Base-by-base conservation (phyloP, 2,113 vertebrate genomes). In the Ammodytes dubius region DNA sequence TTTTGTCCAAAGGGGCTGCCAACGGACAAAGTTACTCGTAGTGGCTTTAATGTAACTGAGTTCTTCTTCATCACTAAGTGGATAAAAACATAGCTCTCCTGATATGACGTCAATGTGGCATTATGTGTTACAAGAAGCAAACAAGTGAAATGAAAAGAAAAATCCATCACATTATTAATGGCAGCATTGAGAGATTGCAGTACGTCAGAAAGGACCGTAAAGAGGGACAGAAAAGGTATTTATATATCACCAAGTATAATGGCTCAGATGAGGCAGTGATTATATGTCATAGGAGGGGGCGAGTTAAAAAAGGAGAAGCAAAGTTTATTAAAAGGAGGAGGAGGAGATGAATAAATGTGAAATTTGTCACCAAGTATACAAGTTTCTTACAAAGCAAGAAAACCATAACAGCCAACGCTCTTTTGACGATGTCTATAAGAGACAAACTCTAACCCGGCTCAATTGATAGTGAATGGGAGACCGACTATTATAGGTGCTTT, bases 271-370 rank as follows among this genome's bases (percentile, higher is more conserved):
- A 78, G 19, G 35, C 9, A 5, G 15, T 53, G 82, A 66, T 88
- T 71, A 74, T 27, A 47, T 63, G 67, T 81, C 71, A 67, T n/a
- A 68, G 19, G 47, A 39, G 53, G 40, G 64, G 42, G 17, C 45
- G 56, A 12, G 40, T 69, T 54, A 56, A 68, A 61, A n/a, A 67
- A 50, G 61, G 53, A 77, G 57, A 39, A 57, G 43, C 14, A 72
- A 4, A 58, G 77, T 9, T 53, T 40, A 77, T 45, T 75, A 87
- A 85, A 70, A 74, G 40, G 43, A 69, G 45, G 50, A 77, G 39
- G 49, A 68, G 35, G 59, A 43, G 60, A 70, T n/a, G 59, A 70
- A 69, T 13, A 80, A 57, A 82, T 9, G 0, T 58, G 61, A 71
- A 27, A 60, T 77, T 53, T 76, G 39, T 40, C 4, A 85, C 70